A percentile compares a stretch with the other conserved stretches of the same genome.
Conservation (phyloP, 2,113 vertebrate genomes). For the Tragelaphus imberbis region DNA sequence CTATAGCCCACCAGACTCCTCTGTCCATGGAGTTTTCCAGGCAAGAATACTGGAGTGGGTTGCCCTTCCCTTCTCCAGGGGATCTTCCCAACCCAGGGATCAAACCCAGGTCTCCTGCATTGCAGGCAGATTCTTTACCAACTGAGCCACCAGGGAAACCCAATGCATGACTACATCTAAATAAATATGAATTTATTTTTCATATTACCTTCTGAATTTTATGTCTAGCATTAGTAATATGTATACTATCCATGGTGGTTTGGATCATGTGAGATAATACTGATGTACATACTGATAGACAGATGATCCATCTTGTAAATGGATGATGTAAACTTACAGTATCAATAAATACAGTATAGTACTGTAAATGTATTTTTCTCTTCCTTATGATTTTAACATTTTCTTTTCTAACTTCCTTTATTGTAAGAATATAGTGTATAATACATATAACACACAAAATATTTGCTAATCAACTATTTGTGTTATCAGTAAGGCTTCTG, state of each 20-base stretch:
- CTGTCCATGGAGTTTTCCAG: not conserved
- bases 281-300: not conserved
- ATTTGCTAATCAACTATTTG: not conserved
- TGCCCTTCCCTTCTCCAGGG: accelerated
- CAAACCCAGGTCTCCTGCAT: not conserved
- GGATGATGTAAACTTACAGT: not conserved
- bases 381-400: not conserved
- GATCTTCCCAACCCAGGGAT: not conserved
- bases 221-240: not conserved
- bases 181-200: not conserved
- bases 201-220: not conserved
- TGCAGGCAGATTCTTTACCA: not conserved
- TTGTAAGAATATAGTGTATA: not conserved
- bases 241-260: not conserved
- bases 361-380: not conserved
- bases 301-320: not conserved
- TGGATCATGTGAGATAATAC: not conserved
- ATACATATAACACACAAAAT: not conserved
- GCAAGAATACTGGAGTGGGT: not conserved
- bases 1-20: not conserved
- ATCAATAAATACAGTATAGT: not conserved
- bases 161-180: not conserved
- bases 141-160: not conserved
- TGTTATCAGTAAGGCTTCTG: not conserved
- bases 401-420: not conserved